Conservation (phyloP, 2,797 vertebrate species). For the Poliocrania exsul region DNA sequence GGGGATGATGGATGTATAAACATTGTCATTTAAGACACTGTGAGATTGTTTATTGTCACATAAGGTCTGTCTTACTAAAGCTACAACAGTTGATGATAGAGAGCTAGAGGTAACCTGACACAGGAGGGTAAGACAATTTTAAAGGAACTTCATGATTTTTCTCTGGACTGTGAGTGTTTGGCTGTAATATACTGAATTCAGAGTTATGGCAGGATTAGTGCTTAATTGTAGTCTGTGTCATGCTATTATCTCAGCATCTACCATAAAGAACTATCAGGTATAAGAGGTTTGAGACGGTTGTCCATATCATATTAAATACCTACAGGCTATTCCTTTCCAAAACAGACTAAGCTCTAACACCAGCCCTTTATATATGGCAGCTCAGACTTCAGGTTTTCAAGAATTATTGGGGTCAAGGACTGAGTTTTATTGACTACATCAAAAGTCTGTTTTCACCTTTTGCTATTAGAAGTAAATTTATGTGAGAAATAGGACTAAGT, state of each 20-base stretch:
- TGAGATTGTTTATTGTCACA: neutral
- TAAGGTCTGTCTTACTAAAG: neutral
- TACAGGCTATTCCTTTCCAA: neutral
- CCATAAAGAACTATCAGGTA: neutral
- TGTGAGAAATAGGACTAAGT: constrained; percentile 12
- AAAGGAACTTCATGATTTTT: neutral
- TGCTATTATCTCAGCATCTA: neutral
- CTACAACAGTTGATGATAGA: neutral
- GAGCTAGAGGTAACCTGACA: neutral
- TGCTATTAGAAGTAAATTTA: constrained; percentile 6
- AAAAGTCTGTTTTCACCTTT: neutral
- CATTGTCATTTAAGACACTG: neutral
- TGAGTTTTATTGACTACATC: neutral
- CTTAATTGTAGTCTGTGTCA: neutral
- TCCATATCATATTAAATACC: neutral
- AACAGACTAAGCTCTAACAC: neutral
- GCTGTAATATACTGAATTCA: neutral
- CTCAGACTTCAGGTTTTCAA: rapidly evolving
- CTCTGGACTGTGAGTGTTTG: neutral
- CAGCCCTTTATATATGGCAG: neutral
- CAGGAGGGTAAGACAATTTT: neutral
- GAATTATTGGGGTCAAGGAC: neutral
- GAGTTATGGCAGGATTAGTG: neutral
- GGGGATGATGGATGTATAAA: neutral
- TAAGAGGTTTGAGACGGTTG: neutral